phyloP scores from a whole-genome alignment of 1,140 invertebrate genomes.

The Orchestia grillus region DNA sequence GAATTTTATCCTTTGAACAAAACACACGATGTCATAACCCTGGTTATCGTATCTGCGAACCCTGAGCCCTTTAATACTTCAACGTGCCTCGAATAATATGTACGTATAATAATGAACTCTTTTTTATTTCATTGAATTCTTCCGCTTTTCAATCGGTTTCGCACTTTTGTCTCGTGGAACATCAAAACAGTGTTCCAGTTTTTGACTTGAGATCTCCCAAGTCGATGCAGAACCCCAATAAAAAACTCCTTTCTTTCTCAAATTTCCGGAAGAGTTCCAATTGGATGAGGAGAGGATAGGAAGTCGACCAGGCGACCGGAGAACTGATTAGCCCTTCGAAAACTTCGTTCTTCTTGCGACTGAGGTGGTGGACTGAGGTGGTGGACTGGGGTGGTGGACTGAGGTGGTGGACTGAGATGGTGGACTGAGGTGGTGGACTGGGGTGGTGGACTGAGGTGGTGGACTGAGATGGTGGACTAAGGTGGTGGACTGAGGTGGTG shows the following conservation, averaged over 20 bases:
- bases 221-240: background rate
- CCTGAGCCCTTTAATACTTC: no score
- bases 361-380: background rate
- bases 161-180: background rate
- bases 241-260: background rate
- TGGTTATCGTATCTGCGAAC: no score
- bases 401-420: background rate
- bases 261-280: slow-evolving; percentile 29
- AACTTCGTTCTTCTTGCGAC: background rate
- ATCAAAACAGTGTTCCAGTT: background rate
- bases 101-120: no score
- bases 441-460: no score
- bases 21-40: no score
- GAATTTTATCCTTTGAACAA: no score
- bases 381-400: background rate
- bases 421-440: background rate
- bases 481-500: no score
- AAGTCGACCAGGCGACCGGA: background rate
- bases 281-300: slow-evolving; percentile 8
- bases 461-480: no score
- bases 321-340: slow-evolving; percentile 10
- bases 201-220: background rate
- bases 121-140: background rate
- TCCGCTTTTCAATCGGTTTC: background rate
- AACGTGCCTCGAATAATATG: no score